A percentile compares a stretch with the other conserved stretches of the same genome.
Conservation (phyloP, 2,888 invertebrate species). For the Synergus itoensis region DNA sequence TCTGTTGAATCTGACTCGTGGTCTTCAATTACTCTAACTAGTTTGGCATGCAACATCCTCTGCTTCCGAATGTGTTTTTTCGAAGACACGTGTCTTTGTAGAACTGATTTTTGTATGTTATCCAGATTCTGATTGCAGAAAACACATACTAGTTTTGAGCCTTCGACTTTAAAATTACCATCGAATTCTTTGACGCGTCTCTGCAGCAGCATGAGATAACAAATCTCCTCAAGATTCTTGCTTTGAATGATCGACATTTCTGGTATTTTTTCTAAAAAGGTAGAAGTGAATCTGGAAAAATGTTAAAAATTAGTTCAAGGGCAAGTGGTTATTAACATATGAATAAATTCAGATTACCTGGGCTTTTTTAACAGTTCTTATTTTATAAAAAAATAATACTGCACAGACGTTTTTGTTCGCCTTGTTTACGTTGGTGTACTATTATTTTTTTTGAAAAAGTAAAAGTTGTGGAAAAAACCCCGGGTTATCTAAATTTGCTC, state of each 20-base stretch:
- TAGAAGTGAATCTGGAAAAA: not conserved
- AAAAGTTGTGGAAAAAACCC: too few species aligned
- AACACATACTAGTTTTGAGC: not conserved
- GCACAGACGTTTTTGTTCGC: too few species aligned
- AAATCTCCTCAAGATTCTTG: not conserved
- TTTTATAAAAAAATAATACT: too few species aligned
- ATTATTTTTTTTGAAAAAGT: too few species aligned
- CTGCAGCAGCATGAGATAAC: not conserved
- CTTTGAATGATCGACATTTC: not conserved
- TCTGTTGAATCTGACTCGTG: not conserved
- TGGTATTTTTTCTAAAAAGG: not conserved
- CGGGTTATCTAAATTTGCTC: too few species aligned
- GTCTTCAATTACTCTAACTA: not conserved
- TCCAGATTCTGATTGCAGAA: not conserved
- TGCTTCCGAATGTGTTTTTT: not conserved
- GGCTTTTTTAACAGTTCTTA: too few species aligned
- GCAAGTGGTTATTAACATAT: too few species aligned
- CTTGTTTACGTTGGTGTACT: too few species aligned
- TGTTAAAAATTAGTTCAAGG: not conserved
- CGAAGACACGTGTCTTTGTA: not conserved
- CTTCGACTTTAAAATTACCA: not conserved
- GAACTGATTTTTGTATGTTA: not conserved
- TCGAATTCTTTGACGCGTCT: not conserved
- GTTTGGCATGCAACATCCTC: not conserved
- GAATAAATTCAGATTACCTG: too few species aligned